Conservation (phyloP, 2,888 invertebrate species). For the Drosophila setosimentum region DNA sequence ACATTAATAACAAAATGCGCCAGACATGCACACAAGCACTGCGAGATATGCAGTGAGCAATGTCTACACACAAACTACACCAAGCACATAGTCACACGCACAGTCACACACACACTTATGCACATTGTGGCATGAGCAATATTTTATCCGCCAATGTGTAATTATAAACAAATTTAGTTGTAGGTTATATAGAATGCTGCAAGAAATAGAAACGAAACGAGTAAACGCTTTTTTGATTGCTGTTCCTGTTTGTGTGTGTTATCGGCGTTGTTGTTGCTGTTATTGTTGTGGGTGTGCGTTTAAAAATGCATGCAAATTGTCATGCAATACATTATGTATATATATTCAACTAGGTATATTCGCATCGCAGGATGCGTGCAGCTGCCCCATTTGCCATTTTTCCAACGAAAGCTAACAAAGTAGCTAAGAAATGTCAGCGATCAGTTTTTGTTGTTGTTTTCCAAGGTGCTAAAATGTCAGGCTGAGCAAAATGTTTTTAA, state of each 20-base stretch:
- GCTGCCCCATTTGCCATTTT: slow-evolving; percentile 63
- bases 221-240: slow-evolving; percentile 39
- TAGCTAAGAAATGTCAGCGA: slow-evolving; percentile 34
- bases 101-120: slow-evolving; percentile 13
- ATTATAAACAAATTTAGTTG: slow-evolving; percentile 72
- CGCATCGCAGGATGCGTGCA: slow-evolving; percentile 42
- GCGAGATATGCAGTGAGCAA: slow-evolving; percentile 23
- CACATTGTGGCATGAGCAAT: slow-evolving; percentile 52
- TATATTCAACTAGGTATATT: background rate
- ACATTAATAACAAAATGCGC: slow-evolving; percentile 55
- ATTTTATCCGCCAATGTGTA: slow-evolving; percentile 76
- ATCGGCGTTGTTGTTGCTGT: slow-evolving; percentile 31
- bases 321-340: slow-evolving; percentile 22
- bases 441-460: slow-evolving; percentile 24
- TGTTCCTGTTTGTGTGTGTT: slow-evolving; percentile 40
- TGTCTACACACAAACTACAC: slow-evolving; percentile 42
- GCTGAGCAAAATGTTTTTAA: slow-evolving; percentile 63
- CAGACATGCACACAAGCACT: slow-evolving; percentile 33
- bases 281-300: slow-evolving; percentile 33
- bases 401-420: slow-evolving; percentile 28
- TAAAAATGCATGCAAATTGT: slow-evolving; percentile 52
- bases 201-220: slow-evolving; percentile 15
- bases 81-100: slow-evolving; percentile 3
- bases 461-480: slow-evolving; percentile 65
- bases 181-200: slow-evolving; percentile 68